Evolutionary conservation across 2,888 invertebrate species (phyloP).

Genomic region (Lottia gigantea): DNA sequence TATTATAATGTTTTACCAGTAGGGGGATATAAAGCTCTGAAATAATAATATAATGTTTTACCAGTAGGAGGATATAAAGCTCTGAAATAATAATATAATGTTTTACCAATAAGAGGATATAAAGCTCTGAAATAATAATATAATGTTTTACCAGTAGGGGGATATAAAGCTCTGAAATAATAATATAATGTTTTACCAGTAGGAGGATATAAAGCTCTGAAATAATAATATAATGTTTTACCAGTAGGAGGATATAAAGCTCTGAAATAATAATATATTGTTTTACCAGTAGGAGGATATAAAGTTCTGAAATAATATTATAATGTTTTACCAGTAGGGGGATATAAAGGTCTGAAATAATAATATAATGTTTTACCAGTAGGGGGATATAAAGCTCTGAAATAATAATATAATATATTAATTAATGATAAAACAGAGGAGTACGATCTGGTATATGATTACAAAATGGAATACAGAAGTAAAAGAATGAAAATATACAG

Average conservation of each 20-base stretch:
- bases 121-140: not conserved
- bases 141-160: not conserved
- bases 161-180: too few relatives aligned
- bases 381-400: constrained; percentile 52
- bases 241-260: constrained; percentile 53
- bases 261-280: constrained; percentile 35
- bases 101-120: not conserved
- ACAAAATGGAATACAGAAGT: not conserved
- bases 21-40: not conserved
- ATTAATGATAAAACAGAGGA: too few relatives aligned
- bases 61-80: not conserved
- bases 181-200: too few relatives aligned
- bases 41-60: not conserved
- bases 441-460: too few relatives aligned
- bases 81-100: not conserved
- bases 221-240: constrained; percentile 39
- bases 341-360: not conserved
- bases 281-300: not conserved
- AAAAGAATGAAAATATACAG: not conserved
- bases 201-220: too few relatives aligned
- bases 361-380: constrained; percentile 44
- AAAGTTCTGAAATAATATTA: not conserved
- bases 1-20: not conserved
- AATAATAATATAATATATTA: constrained; percentile 15
- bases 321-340: not conserved